Evolutionary conservation across 2,113 vertebrate genomes (phyloP).

Genomic region (Percopsis transmontana): DNA sequence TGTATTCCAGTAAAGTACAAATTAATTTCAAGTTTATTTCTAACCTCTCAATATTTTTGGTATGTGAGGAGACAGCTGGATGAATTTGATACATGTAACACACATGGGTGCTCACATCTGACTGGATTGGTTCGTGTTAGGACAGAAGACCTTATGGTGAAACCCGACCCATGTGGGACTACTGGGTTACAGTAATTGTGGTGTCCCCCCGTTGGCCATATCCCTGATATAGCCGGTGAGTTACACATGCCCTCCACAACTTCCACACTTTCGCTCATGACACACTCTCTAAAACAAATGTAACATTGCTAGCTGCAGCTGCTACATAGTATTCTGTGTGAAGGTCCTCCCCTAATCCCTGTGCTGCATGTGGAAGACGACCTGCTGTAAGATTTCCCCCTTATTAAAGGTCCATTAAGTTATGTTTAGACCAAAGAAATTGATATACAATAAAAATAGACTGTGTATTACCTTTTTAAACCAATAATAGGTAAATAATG

Average conservation of each 20-base stretch:
- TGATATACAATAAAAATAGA: no score
- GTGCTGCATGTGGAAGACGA: neutral
- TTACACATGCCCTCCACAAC: neutral
- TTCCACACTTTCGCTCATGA: conserved; percentile 9
- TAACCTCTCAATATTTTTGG: neutral
- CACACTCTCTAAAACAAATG: conserved; percentile 10
- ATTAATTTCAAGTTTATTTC: no score
- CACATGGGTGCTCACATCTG: neutral
- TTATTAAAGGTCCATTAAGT: neutral
- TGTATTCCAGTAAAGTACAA: no score
- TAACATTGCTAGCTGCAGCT: conserved; percentile 8
- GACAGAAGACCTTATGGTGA: neutral
- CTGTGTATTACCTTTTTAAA: no score
- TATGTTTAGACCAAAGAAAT: no score
- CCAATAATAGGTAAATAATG: no score
- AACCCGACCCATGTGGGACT: neutral
- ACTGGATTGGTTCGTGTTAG: neutral
- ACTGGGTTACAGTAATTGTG: neutral
- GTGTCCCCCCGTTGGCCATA: neutral
- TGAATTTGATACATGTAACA: neutral
- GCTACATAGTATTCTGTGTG: neutral
- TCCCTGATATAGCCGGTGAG: conserved; percentile 8
- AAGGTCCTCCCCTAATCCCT: conserved; percentile 26
- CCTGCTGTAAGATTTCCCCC: conserved; percentile 6
- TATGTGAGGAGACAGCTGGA: no score